Conservation (phyloP, 2,113 vertebrate species). For the Carassius auratus region DNA sequence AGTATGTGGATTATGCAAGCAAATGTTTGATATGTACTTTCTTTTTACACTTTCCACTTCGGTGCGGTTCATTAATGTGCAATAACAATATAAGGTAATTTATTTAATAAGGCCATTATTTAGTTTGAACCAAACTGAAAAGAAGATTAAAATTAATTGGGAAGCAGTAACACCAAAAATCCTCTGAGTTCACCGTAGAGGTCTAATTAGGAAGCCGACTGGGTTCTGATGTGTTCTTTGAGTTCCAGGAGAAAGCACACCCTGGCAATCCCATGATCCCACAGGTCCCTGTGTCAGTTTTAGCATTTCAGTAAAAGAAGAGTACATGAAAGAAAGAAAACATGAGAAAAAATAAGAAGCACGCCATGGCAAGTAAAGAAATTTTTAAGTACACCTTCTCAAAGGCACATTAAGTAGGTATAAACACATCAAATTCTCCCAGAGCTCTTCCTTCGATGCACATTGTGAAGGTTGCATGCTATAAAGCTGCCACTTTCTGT, state of each 20-base stretch:
- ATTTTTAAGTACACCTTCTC: not conserved
- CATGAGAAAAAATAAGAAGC: conserved; percentile 8
- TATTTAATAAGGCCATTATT: conserved; percentile 19
- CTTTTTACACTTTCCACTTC: not conserved
- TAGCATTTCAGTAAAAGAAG: not conserved
- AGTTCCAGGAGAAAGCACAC: conserved; percentile 40
- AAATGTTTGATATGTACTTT: not conserved
- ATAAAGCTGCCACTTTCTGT: not conserved
- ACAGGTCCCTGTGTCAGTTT: conserved; percentile 20
- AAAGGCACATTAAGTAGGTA: not conserved
- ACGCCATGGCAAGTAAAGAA: not conserved
- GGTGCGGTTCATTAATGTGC: conserved; percentile 1
- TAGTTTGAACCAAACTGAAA: conserved; percentile 10
- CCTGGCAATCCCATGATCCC: conserved; percentile 39
- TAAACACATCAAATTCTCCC: not conserved
- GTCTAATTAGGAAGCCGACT: conserved; percentile 53
- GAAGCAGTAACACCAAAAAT: conserved; percentile 33
- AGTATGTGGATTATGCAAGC: not conserved
- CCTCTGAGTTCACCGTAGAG: conserved; percentile 39
- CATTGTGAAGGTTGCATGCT: not conserved
- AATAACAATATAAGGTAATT: conserved; percentile 12
- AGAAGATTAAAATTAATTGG: conserved; percentile 52
- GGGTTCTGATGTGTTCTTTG: conserved; percentile 47
- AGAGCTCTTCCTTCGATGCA: not conserved
- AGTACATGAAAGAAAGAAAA: not conserved